A percentile compares a stretch with the other conserved stretches of the same genome.
Evolutionary conservation across 2,888 invertebrate species (phyloP).

Genomic region (Lasioglossum vierecki): DNA sequence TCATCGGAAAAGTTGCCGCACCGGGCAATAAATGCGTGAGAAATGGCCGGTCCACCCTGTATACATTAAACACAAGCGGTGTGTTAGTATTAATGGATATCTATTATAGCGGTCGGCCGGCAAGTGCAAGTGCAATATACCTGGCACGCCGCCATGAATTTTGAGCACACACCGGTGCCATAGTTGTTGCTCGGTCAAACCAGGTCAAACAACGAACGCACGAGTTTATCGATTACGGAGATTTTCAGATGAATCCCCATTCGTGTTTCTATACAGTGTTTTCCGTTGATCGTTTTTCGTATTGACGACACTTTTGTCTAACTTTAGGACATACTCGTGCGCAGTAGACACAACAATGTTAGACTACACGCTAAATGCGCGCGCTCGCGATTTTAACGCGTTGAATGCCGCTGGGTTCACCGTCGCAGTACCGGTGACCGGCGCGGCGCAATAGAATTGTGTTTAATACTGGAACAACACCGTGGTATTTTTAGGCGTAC

Average conservation of each 20-base stretch:
- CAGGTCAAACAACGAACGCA: constrained; percentile 55
- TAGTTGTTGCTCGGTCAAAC: constrained; percentile 56
- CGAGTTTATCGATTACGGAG: constrained; percentile 72
- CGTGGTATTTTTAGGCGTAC: neutral
- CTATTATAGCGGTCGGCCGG: constrained; percentile 73
- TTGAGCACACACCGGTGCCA: constrained; percentile 72
- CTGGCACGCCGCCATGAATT: constrained; percentile 77
- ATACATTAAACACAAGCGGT: constrained; percentile 48
- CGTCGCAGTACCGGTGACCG: neutral
- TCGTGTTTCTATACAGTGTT: constrained; percentile 38
- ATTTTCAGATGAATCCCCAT: constrained; percentile 46
- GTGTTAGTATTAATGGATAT: constrained; percentile 76
- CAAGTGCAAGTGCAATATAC: constrained; percentile 79
- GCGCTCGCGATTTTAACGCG: neutral
- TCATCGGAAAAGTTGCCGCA: constrained; percentile 46
- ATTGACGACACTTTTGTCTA: neutral
- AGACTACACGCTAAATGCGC: neutral
- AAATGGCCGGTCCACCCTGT: constrained; percentile 49
- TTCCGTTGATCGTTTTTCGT: constrained; percentile 36
- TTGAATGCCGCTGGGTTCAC: neutral
- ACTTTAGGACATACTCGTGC: neutral
- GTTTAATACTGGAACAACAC: neutral
- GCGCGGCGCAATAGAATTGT: neutral
- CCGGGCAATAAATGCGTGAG: constrained; percentile 56
- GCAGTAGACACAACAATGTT: neutral